Conservation (phyloP, 2,113 vertebrate genomes). For the Gopherus evgoodei region DNA sequence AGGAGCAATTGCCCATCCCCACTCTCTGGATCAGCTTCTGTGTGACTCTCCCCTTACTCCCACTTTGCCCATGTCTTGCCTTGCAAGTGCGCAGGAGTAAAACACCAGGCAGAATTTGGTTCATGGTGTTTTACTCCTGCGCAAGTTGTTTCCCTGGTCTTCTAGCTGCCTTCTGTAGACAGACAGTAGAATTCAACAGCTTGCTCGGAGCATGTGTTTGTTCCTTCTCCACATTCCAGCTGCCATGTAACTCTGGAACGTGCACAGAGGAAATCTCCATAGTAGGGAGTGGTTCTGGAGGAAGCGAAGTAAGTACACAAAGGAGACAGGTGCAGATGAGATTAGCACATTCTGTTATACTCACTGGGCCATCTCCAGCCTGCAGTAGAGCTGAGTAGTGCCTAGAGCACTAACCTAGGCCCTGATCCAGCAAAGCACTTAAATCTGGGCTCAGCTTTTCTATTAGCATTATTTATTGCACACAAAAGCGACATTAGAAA, state of each 20-base stretch:
- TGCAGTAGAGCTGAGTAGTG: not conserved
- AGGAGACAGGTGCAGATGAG: not conserved
- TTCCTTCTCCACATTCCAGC: not conserved
- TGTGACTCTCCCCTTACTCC: too few relatives aligned
- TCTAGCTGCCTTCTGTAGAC: not conserved
- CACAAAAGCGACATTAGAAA: not conserved
- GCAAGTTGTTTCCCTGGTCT: too few relatives aligned
- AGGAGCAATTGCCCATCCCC: too few relatives aligned
- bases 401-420: not conserved
- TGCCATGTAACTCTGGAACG: not conserved
- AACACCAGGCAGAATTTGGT: too few relatives aligned
- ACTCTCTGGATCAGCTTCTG: too few relatives aligned
- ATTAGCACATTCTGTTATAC: not conserved
- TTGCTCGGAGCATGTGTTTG: not conserved
- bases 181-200: not conserved
- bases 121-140: too few relatives aligned
- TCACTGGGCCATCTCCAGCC: not conserved
- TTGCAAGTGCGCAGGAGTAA: too few relatives aligned
- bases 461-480: not conserved
- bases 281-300: not conserved
- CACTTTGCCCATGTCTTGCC: too few relatives aligned
- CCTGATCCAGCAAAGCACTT: not conserved
- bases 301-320: too few relatives aligned
- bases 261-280: not conserved
- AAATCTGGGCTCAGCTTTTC: not conserved